Conservation (phyloP, 2,113 vertebrate genomes). For the Taurulus bubalis region DNA sequence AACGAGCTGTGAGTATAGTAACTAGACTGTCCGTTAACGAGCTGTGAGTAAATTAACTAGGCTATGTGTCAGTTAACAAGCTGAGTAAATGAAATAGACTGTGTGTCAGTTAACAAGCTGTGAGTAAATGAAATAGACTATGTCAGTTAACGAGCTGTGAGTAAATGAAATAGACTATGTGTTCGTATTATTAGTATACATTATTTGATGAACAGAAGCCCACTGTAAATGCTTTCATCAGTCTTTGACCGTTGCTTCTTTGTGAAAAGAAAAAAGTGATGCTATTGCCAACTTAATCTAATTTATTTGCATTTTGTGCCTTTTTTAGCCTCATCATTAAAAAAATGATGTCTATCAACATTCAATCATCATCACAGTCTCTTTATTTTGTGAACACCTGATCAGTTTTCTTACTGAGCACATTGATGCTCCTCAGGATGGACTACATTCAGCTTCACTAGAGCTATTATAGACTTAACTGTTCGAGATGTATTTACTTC, state of each 20-base stretch:
- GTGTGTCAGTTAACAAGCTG: not conserved
- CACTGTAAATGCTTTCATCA: not conserved
- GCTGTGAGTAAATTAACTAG: too few relatives aligned
- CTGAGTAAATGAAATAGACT: too few relatives aligned
- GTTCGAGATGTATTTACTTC: not conserved
- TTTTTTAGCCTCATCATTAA: slow-evolving; percentile 48
- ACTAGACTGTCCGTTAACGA: too few relatives aligned
- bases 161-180: not conserved
- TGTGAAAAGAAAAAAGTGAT: not conserved
- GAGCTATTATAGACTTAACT: too few relatives aligned
- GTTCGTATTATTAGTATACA: not conserved
- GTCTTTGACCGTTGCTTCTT: slow-evolving; percentile 2
- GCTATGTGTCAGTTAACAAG: not conserved
- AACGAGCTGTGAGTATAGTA: too few relatives aligned
- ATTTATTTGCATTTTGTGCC: slow-evolving; percentile 48
- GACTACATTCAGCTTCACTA: too few relatives aligned
- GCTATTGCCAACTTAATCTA: slow-evolving; percentile 5
- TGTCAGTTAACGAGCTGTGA: not conserved
- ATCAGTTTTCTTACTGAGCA: too few relatives aligned
- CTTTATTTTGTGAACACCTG: not conserved
- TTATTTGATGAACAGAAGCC: slow-evolving; percentile 30
- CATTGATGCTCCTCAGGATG: too few relatives aligned
- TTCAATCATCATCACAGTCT: not conserved
- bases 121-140: not conserved
- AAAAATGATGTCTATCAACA: slow-evolving; percentile 16